Evolutionary conservation across 2,113 vertebrate species (phyloP), one percentile per base, ranked within the genome.

Genomic region (Planiliza haematocheilus): DNA sequence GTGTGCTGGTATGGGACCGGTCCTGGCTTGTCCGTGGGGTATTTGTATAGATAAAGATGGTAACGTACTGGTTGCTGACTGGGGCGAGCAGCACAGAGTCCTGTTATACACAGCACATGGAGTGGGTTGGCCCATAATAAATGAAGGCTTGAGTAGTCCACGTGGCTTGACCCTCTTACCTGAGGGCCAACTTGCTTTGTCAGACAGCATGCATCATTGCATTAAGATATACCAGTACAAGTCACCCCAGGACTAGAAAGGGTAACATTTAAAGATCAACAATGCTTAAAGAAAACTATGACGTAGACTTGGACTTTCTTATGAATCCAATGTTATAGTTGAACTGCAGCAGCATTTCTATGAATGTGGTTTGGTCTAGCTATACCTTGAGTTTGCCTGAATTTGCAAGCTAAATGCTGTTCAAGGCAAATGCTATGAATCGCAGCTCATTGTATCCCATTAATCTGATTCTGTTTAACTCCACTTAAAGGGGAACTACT

Each of bases 191-290:
- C 77, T 95, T 2, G 91, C 91, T 34, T 93, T 95, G 59, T 93
- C 93, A 5, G 94, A 95, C 62, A 95, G 94, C 79, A 94, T 95
- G 94, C 92, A 95, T 79, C 94, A 95, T 50, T 95, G 94, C 74
- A 83, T 95, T n/a, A 95, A 95, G 68, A 88, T 94, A 36, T 95
- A 93, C 74, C 90, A 86, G 62, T 95, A 95, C 88, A 94, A 91
- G 79, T 78, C 24, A 39, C 37, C 8, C 17, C 70, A 59, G 9
- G 48, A 69, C 8, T 84, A 75, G 45, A 66, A 24, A 18, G 39
- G 51, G n/a, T 18, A 1, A 36, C 39, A 38, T 65, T 14, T 48
- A 30, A 62, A 60, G 16, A 59, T n/a, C 7, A 30, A 36, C 24
- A 24, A 13, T 37, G 11, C 39, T 20, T 58, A 38, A 66, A 56